Evolutionary conservation across 2,797 vertebrate species (phyloP).

Genomic region (Fistularia commersonii): DNA sequence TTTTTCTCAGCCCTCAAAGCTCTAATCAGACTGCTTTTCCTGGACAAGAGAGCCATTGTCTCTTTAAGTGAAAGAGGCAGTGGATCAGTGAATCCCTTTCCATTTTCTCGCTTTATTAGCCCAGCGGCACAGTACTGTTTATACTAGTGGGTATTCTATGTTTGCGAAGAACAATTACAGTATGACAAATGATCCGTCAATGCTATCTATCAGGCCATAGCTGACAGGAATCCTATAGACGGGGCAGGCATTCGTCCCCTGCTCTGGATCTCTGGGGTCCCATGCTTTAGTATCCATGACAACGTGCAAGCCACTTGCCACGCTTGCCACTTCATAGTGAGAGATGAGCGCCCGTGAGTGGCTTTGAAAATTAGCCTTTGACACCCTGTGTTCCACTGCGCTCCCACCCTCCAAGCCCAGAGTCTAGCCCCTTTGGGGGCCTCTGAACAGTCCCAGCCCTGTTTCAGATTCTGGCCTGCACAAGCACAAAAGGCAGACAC

Average conservation of each 20-base stretch:
- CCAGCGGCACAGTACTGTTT: constrained; percentile 90
- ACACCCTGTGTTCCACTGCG: constrained; percentile 58
- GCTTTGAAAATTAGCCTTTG: constrained; percentile 83
- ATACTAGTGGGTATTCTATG: constrained; percentile 97
- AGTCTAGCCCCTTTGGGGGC: constrained; percentile 43
- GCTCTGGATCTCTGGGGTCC: constrained; percentile 91
- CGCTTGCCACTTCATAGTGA: constrained; percentile 80
- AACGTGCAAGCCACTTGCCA: constrained; percentile 84
- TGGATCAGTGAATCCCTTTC: constrained; percentile 91
- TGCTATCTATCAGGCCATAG: constrained; percentile 94
- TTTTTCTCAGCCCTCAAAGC: constrained; percentile 61
- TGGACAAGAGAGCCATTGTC: constrained; percentile 73
- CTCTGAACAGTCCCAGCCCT: constrained; percentile 14
- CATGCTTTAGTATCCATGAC: constrained; percentile 94
- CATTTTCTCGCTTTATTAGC: constrained; percentile 95
- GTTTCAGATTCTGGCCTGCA: constrained; percentile 36
- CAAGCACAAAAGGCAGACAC: constrained; percentile 49
- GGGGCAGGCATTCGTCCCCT: constrained; percentile 92
- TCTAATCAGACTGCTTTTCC: constrained; percentile 70
- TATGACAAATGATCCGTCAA: constrained; percentile 99
- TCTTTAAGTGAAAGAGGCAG: constrained; percentile 76
- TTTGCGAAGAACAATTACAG: constrained; percentile 99
- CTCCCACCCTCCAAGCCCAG: constrained; percentile 40
- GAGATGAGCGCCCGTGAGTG: constrained; percentile 76
- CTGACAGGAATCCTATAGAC: constrained; percentile 99